Evolutionary conservation across 2,113 vertebrate species (phyloP), one percentile per base, ranked within the genome.

Genomic region (Prunella himalayana): DNA sequence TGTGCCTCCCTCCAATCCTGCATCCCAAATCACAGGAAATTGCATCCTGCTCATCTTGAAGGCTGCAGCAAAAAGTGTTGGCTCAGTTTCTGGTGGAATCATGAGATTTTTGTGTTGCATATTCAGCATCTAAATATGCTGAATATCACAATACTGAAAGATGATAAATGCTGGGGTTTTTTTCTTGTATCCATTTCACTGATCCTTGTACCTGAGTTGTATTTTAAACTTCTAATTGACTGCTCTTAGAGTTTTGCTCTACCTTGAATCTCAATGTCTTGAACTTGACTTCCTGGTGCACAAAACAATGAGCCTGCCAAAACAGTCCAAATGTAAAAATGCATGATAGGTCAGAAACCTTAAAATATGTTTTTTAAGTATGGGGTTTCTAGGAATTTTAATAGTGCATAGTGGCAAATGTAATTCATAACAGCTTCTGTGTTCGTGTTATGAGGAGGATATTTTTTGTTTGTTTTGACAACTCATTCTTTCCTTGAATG

Each of bases 381-480:
- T 39, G 20, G 9, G 0, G 0, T 73, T 83, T 88, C 42, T 83
- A 51, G 68, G 70, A 71, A 84, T 88, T 88, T 71, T 64, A 71
- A 33, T 78, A 68, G 65, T 50, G 33, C 15, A 4, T 86, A 39
- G 90, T 95, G 95, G 65, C 82, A 93, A 61, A 82, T 77, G 35
- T 79, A 60, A 86, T 94, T 88, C 42, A 2, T 86, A 78, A 75
- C 79, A 93, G 65, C 47, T 94, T 94, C 88, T 90, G 57, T 68
- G 51, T 39, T 91, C 4, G 0, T 91, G 42, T 83, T 92, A 54
- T 3, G 64, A 88, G 60, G 17, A 57, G 56, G 35, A 16, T 93
- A 33, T 75, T 87, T 95, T 90, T 72, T 84, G 56, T 83, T 95
- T 95, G 71, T 88, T 97, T 93, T 95, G 92, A 95, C 94, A 96